phyloP scores from a whole-genome alignment of 2,797 vertebrate genomes.

The Rhynchotus rufescens region DNA sequence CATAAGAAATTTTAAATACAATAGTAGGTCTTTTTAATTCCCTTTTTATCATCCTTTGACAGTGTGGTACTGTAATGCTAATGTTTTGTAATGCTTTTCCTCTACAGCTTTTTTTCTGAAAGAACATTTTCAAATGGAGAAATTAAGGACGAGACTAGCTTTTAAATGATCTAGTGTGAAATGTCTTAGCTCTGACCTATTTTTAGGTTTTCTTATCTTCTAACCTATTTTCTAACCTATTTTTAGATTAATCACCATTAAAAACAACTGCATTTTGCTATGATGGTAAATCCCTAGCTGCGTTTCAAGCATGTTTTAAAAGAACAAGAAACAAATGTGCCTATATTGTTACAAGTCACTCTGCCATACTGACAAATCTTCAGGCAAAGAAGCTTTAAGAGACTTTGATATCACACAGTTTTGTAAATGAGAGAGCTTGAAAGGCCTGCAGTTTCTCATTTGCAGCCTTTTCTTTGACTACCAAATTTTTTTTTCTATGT shows the following conservation, averaged over 20 bases:
- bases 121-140: not conserved
- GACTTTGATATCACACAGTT: not conserved
- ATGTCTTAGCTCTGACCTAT: not conserved
- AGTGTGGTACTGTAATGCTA: too few species aligned
- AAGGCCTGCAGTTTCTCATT: not conserved
- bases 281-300: not conserved
- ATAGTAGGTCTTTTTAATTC: rapidly evolving
- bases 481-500: not conserved
- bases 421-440: not conserved
- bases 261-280: not conserved
- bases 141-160: not conserved
- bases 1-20: not conserved
- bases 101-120: not conserved
- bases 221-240: too few species aligned
- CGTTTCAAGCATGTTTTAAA: not conserved
- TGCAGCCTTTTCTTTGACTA: not conserved
- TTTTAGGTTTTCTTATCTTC: too few species aligned
- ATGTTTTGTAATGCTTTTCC: not conserved
- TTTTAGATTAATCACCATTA: not conserved
- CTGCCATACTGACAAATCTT: not conserved
- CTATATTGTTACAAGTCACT: not conserved
- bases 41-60: not conserved
- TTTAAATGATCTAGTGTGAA: not conserved
- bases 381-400: not conserved
- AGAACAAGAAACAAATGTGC: not conserved